Percentiles rank a stretch among this genome's conserved stretches.
Conservation (phyloP, 37 sponge, comb jelly and placozoan genomes). For the Chondrilla cf. caribensis region DNA sequence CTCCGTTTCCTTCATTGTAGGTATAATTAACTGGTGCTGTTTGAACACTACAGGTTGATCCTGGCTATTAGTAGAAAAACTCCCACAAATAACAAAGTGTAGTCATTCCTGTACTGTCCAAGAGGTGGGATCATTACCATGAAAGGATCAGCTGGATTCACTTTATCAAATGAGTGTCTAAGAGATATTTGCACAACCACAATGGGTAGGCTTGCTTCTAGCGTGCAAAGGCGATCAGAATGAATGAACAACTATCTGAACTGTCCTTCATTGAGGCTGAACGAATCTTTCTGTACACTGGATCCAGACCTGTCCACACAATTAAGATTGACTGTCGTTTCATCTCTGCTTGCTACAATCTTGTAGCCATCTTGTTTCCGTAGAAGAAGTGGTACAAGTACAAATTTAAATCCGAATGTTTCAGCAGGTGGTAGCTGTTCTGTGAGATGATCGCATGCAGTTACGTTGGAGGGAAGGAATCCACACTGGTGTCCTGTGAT, state of each 20-base stretch:
- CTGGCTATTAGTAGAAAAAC: too few species aligned
- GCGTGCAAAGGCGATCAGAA: not conserved
- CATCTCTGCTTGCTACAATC: not conserved
- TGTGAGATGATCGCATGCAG: conserved; percentile 21
- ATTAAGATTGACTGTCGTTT: not conserved
- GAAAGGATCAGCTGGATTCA: too few species aligned
- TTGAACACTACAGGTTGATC: not conserved
- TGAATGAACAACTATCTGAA: not conserved
- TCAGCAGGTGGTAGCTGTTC: conserved; percentile 19
- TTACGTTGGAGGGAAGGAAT: conserved; percentile 2
- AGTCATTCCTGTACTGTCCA: too few species aligned
- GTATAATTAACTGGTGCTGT: conserved; percentile 32
- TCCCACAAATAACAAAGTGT: too few species aligned
- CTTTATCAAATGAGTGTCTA: too few species aligned
- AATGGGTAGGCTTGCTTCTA: not conserved
- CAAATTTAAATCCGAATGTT: not conserved
- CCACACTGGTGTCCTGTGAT: conserved; percentile 45
- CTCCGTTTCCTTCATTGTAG: not conserved
- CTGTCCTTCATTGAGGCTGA: not conserved
- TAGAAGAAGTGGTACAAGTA: not conserved
- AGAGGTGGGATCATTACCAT: too few species aligned
- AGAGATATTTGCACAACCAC: too few species aligned
- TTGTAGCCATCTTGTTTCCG: not conserved
- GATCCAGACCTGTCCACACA: not conserved
- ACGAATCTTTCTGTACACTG: not conserved